phyloP scores from a whole-genome alignment of 2,113 vertebrate species.

The Corvus moneduloides region DNA sequence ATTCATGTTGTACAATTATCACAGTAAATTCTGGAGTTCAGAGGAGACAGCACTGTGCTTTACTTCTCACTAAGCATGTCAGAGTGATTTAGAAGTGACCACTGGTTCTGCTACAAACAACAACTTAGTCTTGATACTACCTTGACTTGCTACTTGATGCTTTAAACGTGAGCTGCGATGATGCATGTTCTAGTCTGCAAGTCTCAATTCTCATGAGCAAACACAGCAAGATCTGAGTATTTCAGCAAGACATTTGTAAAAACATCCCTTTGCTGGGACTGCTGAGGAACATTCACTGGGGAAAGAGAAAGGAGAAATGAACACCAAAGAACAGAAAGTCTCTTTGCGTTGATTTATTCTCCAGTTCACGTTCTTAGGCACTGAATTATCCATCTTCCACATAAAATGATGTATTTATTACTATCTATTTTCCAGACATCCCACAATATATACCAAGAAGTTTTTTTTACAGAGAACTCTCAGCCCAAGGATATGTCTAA shows the following conservation, averaged over 20 bases:
- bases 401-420: constrained; percentile 4
- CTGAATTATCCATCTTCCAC: background rate
- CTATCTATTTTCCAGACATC: constrained; percentile 15
- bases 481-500: background rate
- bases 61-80: background rate
- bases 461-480: background rate
- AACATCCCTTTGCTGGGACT: background rate
- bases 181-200: background rate
- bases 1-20: background rate
- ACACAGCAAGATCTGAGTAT: background rate
- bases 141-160: background rate
- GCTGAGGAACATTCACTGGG: background rate
- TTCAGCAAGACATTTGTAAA: background rate
- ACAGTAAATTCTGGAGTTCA: background rate
- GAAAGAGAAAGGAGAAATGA: background rate
- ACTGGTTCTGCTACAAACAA: background rate
- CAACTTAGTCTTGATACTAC: background rate
- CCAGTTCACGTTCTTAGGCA: background rate
- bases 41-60: background rate
- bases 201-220: background rate
- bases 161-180: background rate
- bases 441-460: background rate
- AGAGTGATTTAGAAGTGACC: background rate
- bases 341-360: constrained; percentile 18
- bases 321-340: background rate